Percentiles rank a stretch among this genome's conserved stretches.
Conservation (phyloP, 2,888 invertebrate species). For the Acanthopleura granulata region DNA sequence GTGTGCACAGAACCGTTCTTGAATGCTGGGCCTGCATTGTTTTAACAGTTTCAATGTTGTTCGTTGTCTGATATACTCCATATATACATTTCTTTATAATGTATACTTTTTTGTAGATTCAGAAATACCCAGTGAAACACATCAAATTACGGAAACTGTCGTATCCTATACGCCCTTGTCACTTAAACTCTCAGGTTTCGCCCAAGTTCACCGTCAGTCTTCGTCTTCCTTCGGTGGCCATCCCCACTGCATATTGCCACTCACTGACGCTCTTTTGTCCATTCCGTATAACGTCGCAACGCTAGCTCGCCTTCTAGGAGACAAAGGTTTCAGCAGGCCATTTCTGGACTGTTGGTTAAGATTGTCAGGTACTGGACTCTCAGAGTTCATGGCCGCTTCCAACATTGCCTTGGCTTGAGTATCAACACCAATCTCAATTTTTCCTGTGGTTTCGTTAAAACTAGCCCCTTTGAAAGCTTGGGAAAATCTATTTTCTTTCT, state of each 20-base stretch:
- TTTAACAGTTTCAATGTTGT: too few species aligned
- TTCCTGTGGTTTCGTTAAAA: background rate
- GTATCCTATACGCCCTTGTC: too few species aligned
- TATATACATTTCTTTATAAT: too few species aligned
- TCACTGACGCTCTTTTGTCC: background rate
- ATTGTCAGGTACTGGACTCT: background rate
- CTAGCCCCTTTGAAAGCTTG: constrained; percentile 3
- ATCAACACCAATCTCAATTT: background rate
- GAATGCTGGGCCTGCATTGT: too few species aligned
- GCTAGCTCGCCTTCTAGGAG: background rate
- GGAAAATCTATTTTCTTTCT: constrained; percentile 7
- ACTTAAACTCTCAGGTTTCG: background rate
- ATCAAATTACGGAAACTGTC: too few species aligned
- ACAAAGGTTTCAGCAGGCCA: background rate
- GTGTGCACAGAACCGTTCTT: too few species aligned
- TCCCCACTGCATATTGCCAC: background rate
- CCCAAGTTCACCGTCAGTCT: background rate
- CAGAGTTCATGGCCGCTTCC: background rate
- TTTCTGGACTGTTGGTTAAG: background rate
- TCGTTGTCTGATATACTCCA: too few species aligned
- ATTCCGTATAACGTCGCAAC: background rate
- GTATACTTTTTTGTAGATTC: too few species aligned
- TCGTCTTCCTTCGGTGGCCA: background rate
- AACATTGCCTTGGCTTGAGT: background rate
- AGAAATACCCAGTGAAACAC: too few species aligned